Conservation (phyloP, 1,140 invertebrate genomes). For the Drosophila yakuba region DNA sequence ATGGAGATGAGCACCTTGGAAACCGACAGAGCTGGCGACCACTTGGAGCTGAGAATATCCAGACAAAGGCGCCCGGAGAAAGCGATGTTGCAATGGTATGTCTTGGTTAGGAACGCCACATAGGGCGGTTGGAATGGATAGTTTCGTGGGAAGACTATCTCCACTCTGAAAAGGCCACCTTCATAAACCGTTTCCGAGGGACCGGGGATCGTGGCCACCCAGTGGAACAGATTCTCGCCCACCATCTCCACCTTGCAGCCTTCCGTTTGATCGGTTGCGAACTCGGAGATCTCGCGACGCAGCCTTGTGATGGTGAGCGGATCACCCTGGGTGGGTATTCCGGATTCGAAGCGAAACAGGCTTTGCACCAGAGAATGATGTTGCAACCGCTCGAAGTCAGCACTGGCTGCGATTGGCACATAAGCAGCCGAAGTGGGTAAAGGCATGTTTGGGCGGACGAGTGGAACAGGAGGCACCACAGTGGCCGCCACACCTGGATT, state of each 20-base stretch:
- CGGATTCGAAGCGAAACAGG: background rate
- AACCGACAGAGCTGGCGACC: conserved; percentile 98
- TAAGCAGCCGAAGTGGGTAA: too few species aligned
- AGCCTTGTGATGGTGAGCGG: background rate
- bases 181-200: conserved; percentile 92
- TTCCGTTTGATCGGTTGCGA: conserved; percentile 6
- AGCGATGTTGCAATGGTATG: conserved; percentile 93
- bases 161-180: conserved; percentile 90
- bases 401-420: too few species aligned
- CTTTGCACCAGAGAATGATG: background rate
- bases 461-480: too few species aligned
- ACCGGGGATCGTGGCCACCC: conserved; percentile 80
- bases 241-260: conserved; percentile 6
- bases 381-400: background rate
- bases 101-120: conserved; percentile 92
- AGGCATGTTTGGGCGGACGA: too few species aligned
- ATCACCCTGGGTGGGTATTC: background rate
- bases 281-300: background rate
- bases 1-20: conserved; percentile 97
- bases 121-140: conserved; percentile 92
- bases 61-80: conserved; percentile 90
- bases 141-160: conserved; percentile 90
- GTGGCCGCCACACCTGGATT: too few species aligned
- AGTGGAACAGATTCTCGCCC: conserved; percentile 15
- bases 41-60: conserved; percentile 93